phyloP scores from a whole-genome alignment of 2,797 vertebrate species.

The Rhinatrema bivittatum region DNA sequence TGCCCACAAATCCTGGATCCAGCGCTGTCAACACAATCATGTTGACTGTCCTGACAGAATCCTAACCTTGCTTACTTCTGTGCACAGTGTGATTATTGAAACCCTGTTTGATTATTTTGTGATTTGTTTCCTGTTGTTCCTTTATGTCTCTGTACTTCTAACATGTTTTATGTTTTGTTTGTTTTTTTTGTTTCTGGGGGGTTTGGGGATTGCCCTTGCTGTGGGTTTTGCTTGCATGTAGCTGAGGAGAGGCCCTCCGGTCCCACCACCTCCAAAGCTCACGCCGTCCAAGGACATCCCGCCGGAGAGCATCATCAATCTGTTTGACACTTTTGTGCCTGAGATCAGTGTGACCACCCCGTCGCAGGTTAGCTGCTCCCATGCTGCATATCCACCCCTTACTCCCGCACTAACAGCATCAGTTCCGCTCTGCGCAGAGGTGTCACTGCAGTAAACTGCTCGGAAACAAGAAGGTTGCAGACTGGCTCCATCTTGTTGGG shows the following conservation, averaged over 20 bases:
- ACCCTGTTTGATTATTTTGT: too few relatives aligned
- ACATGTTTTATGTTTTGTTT: constrained; percentile 52
- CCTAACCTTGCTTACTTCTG: too few relatives aligned
- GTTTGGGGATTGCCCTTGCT: constrained; percentile 23
- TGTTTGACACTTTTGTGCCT: constrained; percentile 89
- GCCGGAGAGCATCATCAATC: constrained; percentile 91
- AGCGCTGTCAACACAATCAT: too few relatives aligned
- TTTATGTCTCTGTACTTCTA: constrained; percentile 41
- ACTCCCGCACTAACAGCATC: constrained; percentile 20
- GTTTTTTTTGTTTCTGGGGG: constrained; percentile 23
- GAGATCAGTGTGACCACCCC: constrained; percentile 94
- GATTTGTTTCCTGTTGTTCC: constrained; percentile 7
- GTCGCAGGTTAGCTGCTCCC: constrained; percentile 79
- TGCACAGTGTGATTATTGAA: too few relatives aligned
- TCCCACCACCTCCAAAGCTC: constrained; percentile 94
- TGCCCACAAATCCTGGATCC: too few relatives aligned
- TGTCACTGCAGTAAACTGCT: constrained; percentile 43
- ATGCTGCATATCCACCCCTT: constrained; percentile 28
- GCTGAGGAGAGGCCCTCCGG: constrained; percentile 83
- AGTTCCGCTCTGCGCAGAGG: constrained; percentile 10
- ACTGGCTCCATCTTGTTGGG: too few relatives aligned
- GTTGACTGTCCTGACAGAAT: too few relatives aligned
- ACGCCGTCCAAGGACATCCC: constrained; percentile 94
- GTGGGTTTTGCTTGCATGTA: constrained; percentile 49
- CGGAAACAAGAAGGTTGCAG: too few relatives aligned